phyloP scores from a whole-genome alignment of 2,888 invertebrate genomes.

The Melanostoma mellinum region DNA sequence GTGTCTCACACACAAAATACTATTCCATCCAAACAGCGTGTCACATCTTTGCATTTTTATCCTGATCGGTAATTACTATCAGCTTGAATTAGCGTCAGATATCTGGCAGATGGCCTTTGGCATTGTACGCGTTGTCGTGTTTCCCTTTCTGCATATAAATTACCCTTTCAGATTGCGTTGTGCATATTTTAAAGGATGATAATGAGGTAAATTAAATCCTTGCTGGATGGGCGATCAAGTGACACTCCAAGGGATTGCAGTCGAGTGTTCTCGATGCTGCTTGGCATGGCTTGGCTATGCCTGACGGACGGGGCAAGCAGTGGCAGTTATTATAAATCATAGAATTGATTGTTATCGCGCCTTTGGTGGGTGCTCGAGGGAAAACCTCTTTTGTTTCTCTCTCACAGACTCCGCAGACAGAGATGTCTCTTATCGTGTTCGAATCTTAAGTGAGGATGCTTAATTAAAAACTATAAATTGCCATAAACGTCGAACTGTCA shows the following conservation, averaged over 20 bases:
- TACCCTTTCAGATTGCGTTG: constrained; percentile 28
- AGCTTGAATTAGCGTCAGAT: constrained; percentile 54
- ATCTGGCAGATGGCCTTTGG: constrained; percentile 47
- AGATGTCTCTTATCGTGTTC: constrained; percentile 42
- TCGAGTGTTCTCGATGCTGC: not conserved
- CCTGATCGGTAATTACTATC: constrained; percentile 58
- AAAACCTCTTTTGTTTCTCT: not conserved
- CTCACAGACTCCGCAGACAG: not conserved
- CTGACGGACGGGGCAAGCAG: constrained; percentile 4
- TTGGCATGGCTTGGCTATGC: not conserved
- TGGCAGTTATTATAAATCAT: constrained; percentile 62
- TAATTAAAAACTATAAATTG: constrained; percentile 71
- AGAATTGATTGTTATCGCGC: constrained; percentile 55
- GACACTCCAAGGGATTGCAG: constrained; percentile 23
- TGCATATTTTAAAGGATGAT: constrained; percentile 54
- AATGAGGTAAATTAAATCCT: constrained; percentile 63
- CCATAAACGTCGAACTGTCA: constrained; percentile 60
- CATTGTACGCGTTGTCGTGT: constrained; percentile 16
- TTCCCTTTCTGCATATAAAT: constrained; percentile 60
- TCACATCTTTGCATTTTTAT: constrained; percentile 48
- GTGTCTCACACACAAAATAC: constrained; percentile 3
- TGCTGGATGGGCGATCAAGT: constrained; percentile 55
- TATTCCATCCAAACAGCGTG: constrained; percentile 4
- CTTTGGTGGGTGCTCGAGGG: constrained; percentile 20
- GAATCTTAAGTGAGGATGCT: constrained; percentile 57